Evolutionary conservation across 1,140 invertebrate genomes (phyloP).

Genomic region (Zelostemma sp.): DNA sequence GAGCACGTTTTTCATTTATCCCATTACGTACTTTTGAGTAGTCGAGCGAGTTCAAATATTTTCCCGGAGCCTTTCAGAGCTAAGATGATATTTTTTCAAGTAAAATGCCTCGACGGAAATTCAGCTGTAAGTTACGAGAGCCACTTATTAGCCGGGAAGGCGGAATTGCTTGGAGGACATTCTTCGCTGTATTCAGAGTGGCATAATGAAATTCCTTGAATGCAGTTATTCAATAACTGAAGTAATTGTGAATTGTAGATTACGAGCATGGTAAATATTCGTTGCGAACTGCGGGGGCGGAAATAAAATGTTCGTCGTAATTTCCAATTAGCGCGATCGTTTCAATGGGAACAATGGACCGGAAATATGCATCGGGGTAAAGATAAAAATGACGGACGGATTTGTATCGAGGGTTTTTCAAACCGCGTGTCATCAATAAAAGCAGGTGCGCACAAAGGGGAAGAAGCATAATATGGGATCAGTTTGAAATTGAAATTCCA

Average conservation of each 20-base stretch:
- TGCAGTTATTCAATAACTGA: constrained; percentile 29
- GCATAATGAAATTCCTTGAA: constrained; percentile 36
- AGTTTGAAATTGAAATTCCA: constrained; percentile 32
- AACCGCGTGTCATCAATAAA: constrained; percentile 21
- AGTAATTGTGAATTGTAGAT: constrained; percentile 20
- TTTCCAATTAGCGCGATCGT: too few species aligned
- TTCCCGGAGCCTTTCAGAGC: not conserved
- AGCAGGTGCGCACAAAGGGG: constrained; percentile 6
- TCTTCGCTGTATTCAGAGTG: constrained; percentile 24
- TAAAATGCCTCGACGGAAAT: constrained; percentile 3
- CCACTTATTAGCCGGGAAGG: constrained; percentile 25
- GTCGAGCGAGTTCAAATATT: too few species aligned
- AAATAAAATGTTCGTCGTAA: too few species aligned
- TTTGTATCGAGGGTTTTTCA: constrained; percentile 16
- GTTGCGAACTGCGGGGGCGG: too few species aligned
- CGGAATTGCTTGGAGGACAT: constrained; percentile 25
- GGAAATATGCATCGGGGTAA: not conserved
- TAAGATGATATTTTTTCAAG: not conserved
- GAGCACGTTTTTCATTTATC: not conserved
- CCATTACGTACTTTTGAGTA: too few species aligned
- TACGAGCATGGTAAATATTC: constrained; percentile 20
- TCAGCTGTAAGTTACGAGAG: constrained; percentile 12
- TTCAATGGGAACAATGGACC: not conserved
- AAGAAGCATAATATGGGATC: constrained; percentile 24
- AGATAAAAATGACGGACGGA: not conserved